Percentiles rank a stretch among this genome's conserved stretches.
Evolutionary conservation across 2,797 vertebrate genomes (phyloP).

Genomic region (Atherinosoma microstoma): DNA sequence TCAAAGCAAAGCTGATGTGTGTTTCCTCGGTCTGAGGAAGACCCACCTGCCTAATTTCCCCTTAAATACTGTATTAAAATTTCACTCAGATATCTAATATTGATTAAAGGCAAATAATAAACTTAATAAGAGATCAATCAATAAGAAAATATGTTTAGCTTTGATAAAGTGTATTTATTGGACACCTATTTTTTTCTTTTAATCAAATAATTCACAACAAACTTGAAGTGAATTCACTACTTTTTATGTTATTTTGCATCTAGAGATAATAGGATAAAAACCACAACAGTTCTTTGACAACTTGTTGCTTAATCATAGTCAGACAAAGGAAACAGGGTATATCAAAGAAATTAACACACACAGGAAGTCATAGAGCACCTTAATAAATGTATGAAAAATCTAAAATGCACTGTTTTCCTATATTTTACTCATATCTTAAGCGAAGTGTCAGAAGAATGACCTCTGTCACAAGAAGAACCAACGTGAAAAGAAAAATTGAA

Average conservation of each 20-base stretch:
- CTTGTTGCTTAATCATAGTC: conserved; percentile 44
- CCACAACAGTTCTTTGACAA: conserved; percentile 13
- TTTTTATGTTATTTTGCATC: conserved; percentile 27
- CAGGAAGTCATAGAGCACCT: conserved; percentile 61
- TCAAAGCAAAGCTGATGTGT: conserved; percentile 71
- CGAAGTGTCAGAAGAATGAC: conserved; percentile 57
- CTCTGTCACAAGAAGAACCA: conserved; percentile 60
- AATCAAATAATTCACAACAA: conserved; percentile 16
- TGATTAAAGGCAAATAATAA: conserved; percentile 55
- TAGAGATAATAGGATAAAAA: conserved; percentile 14
- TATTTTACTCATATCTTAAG: conserved; percentile 42
- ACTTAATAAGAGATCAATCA: conserved; percentile 11
- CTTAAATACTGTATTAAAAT: conserved; percentile 50
- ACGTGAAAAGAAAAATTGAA: conserved; percentile 58
- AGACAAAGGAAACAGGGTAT: conserved; percentile 40
- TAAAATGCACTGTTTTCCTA: conserved; percentile 59
- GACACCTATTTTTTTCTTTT: conserved; percentile 2
- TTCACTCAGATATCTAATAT: conserved; percentile 56
- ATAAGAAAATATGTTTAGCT: conserved; percentile 6
- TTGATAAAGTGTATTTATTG: conserved; percentile 15
- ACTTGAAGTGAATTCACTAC: conserved; percentile 26
- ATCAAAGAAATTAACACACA: conserved; percentile 59
- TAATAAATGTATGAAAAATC: conserved; percentile 48
- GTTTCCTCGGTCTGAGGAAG: conserved; percentile 53
- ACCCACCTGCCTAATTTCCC: conserved; percentile 37